A percentile compares a stretch with the other conserved stretches of the same genome.
These are phyloP conservation scores for Periphyllus acericola DNA, from an alignment of 2,888 invertebrate genomes.

Conservation along the genomic window DNA sequence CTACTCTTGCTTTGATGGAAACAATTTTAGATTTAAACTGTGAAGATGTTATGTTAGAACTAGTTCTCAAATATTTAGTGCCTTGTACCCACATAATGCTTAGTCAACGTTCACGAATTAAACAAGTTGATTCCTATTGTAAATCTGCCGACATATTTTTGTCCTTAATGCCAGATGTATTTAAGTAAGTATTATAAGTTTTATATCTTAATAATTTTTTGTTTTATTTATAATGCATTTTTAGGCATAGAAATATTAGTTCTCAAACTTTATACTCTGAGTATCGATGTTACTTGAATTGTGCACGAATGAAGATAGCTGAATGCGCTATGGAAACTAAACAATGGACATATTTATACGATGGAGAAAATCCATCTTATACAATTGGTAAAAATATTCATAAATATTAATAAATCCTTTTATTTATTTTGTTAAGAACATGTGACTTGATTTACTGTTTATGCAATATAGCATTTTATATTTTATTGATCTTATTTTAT, in stretches of 20 bases:
- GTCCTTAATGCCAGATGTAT: constrained; percentile 74
- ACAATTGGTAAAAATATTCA: constrained; percentile 63
- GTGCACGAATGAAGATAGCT: constrained; percentile 82
- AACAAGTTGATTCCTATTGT: constrained; percentile 78
- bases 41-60: constrained; percentile 94
- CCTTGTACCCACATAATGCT: constrained; percentile 84
- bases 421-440: neutral
- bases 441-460: neutral
- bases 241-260: constrained; percentile 37
- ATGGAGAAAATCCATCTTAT: constrained; percentile 69
- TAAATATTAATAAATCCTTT: neutral
- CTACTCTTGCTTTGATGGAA: constrained; percentile 89
- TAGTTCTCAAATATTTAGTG: constrained; percentile 85
- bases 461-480: neutral
- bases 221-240: neutral
- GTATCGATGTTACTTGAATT: constrained; percentile 86
- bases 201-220: neutral
- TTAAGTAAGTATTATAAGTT: constrained; percentile 62
- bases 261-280: constrained; percentile 78
- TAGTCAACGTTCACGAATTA: constrained; percentile 78
- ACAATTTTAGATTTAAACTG: constrained; percentile 91
- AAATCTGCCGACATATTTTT: constrained; percentile 81
- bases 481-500: neutral
- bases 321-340: constrained; percentile 79
- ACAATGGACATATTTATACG: constrained; percentile 84